Percentiles rank a stretch among this genome's conserved stretches.
Conservation (phyloP, 2,113 vertebrate species). For the Saccopteryx leptura region DNA sequence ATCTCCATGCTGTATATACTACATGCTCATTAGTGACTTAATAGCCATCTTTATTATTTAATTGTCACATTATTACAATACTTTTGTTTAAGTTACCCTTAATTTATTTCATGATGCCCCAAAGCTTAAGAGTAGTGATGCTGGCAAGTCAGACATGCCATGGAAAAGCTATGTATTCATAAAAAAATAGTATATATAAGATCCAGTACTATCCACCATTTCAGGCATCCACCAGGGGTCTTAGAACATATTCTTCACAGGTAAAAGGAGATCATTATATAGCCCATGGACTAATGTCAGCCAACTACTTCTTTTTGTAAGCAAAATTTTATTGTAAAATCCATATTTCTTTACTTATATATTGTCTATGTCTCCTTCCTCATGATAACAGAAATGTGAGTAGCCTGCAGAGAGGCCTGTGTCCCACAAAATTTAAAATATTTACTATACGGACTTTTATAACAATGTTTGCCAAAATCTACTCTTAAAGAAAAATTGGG, state of each 20-base stretch:
- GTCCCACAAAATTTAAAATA: not conserved
- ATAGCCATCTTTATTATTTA: not conserved
- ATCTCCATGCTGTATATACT: not conserved
- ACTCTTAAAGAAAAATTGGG: not conserved
- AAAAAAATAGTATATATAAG: not conserved
- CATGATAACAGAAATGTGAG: not conserved
- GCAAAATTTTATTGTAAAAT: constrained; percentile 36
- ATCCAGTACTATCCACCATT: not conserved
- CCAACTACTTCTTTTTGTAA: not conserved
- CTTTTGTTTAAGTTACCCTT: not conserved
- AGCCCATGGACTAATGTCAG: not conserved
- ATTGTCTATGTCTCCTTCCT: not conserved
- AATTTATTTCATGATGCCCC: not conserved
- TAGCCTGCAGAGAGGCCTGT: not conserved
- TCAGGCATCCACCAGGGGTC: not conserved
- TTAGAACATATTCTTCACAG: not conserved
- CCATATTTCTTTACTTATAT: not conserved
- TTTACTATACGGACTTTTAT: not conserved
- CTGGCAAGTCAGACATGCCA: not conserved
- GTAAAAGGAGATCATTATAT: not conserved
- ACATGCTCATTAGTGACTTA: not conserved
- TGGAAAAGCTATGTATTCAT: not conserved
- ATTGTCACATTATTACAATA: not conserved
- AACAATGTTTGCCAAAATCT: not conserved
- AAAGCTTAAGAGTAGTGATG: not conserved